Evolutionary conservation across 2,113 vertebrate species (phyloP).

Genomic region (Ibidorhyncha struthersii): DNA sequence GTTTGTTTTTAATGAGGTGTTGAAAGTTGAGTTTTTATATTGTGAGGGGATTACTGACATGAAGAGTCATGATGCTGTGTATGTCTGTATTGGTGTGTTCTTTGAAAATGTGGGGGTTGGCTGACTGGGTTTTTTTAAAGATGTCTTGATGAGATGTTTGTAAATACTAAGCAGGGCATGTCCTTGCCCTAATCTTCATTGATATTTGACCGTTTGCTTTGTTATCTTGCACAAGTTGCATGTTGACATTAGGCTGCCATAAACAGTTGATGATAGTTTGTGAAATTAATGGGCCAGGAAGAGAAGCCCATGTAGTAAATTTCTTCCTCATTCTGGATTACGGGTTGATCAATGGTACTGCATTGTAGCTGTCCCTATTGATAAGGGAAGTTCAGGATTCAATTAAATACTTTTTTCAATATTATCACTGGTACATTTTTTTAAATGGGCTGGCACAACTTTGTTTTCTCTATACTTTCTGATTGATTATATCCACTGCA

Average conservation of each 20-base stretch:
- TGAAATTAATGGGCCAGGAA: slow-evolving; percentile 30
- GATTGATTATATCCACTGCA: background rate
- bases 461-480: background rate
- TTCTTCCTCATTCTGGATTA: slow-evolving; percentile 28
- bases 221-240: background rate
- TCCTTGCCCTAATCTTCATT: slow-evolving; percentile 6
- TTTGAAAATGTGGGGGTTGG: background rate
- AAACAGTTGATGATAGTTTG: slow-evolving; percentile 18
- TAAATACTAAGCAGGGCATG: background rate
- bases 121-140: background rate
- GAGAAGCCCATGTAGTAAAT: background rate
- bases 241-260: slow-evolving; percentile 60
- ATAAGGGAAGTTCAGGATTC: background rate
- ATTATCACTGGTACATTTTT: background rate
- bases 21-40: background rate
- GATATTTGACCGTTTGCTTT: slow-evolving; percentile 19
- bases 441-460: background rate
- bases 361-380: background rate
- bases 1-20: background rate
- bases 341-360: slow-evolving; percentile 36
- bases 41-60: background rate
- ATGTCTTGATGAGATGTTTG: background rate
- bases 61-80: background rate
- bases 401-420: background rate
- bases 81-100: background rate